Percentiles rank a stretch among this genome's conserved stretches.
phyloP scores from a whole-genome alignment of 2,797 vertebrate genomes.

The Ctenosaura bakeri region DNA sequence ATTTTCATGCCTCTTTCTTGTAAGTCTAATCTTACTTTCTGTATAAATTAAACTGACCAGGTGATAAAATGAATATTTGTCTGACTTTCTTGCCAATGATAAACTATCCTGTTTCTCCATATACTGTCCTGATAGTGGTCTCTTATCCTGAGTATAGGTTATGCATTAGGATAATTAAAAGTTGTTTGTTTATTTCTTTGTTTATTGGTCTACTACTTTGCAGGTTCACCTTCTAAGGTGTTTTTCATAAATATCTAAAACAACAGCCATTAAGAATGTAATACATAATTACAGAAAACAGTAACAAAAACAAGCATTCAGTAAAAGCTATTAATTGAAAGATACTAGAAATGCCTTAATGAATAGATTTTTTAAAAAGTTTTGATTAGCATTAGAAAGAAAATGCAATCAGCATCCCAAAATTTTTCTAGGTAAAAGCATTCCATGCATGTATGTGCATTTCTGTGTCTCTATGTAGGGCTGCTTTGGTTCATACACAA shows the following conservation, averaged over 20 bases:
- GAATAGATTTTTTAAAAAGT: not conserved
- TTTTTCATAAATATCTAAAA: not conserved
- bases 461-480: not conserved
- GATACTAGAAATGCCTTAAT: not conserved
- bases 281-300: not conserved
- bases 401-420: not conserved
- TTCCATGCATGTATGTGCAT: not conserved
- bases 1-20: no score
- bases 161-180: no score
- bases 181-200: no score
- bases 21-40: no score
- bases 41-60: no score
- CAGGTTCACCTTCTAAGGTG: not conserved
- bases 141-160: no score
- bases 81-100: no score
- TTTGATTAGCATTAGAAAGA: not conserved
- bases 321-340: not conserved
- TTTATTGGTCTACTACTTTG: not conserved
- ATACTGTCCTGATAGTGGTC: no score
- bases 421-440: not conserved
- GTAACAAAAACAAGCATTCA: not conserved
- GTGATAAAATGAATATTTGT: no score
- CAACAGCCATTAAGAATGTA: not conserved
- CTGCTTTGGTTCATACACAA: not conserved
- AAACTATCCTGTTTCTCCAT: no score